These are phyloP conservation scores for Metopolophium dirhodum DNA, from an alignment of 1,140 invertebrate species.

Conservation along the genomic window DNA sequence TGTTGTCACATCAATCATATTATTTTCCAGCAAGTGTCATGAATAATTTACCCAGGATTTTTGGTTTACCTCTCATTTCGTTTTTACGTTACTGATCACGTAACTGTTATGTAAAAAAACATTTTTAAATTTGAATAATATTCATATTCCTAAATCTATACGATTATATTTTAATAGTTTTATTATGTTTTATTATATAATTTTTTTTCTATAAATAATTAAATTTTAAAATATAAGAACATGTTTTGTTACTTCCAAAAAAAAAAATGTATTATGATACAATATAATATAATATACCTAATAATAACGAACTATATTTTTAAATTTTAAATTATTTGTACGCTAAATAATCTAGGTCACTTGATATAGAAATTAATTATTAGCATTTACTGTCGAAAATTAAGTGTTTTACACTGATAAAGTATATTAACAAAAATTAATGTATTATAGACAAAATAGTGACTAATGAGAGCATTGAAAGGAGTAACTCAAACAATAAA, in stretches of 20 bases:
- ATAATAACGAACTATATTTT: too few relatives aligned
- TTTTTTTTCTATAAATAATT: neutral
- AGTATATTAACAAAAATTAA: neutral
- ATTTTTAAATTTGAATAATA: neutral
- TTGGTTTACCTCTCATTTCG: neutral
- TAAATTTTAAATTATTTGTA: neutral
- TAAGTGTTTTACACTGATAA: neutral
- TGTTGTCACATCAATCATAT: conserved; percentile 18
- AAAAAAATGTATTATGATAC: neutral
- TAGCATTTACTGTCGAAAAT: neutral
- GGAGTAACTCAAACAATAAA: neutral
- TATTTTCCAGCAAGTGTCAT: conserved; percentile 3
- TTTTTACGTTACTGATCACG: neutral
- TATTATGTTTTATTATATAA: neutral
- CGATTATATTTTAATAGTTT: neutral
- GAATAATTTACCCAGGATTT: conserved; percentile 17
- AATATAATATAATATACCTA: neutral
- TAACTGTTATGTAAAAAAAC: neutral
- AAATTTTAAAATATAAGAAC: neutral
- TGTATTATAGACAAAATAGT: neutral
- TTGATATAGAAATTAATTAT: neutral
- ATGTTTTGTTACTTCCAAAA: neutral
- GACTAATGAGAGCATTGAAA: neutral
- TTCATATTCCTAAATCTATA: neutral
- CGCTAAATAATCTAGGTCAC: too few relatives aligned